phyloP scores from a whole-genome alignment of 2,113 vertebrate species.

The Paramormyrops kingsleyae region DNA sequence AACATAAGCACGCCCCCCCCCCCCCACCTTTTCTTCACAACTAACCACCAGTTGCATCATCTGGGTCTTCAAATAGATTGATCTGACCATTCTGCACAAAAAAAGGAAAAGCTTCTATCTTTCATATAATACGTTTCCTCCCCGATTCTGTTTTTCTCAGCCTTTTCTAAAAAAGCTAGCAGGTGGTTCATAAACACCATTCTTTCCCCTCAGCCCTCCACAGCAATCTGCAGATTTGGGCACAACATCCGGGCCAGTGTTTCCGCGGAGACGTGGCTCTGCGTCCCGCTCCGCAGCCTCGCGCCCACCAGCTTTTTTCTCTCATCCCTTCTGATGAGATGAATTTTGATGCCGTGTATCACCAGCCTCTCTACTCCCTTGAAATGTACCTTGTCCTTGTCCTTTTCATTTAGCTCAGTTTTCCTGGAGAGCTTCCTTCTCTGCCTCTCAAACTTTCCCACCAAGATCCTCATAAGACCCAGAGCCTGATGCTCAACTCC shows the following conservation, averaged over 20 bases:
- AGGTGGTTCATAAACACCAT: neutral
- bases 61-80: neutral
- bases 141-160: neutral
- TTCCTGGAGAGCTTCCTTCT: neutral
- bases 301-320: neutral
- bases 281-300: neutral
- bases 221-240: neutral
- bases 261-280: neutral
- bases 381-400: neutral
- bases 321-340: neutral
- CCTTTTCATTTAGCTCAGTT: neutral
- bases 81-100: neutral
- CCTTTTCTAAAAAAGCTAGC: neutral
- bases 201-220: neutral
- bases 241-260: neutral
- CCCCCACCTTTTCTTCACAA: neutral
- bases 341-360: neutral
- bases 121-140: neutral
- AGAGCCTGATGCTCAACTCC: neutral
- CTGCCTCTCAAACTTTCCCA: neutral
- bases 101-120: neutral
- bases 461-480: neutral
- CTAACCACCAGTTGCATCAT: neutral
- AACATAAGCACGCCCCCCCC: neutral
- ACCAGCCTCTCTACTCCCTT: neutral